Percentiles rank a stretch among this genome's conserved stretches.
Evolutionary conservation across 2,113 vertebrate species (phyloP).

Genomic region (Egretta garzetta): DNA sequence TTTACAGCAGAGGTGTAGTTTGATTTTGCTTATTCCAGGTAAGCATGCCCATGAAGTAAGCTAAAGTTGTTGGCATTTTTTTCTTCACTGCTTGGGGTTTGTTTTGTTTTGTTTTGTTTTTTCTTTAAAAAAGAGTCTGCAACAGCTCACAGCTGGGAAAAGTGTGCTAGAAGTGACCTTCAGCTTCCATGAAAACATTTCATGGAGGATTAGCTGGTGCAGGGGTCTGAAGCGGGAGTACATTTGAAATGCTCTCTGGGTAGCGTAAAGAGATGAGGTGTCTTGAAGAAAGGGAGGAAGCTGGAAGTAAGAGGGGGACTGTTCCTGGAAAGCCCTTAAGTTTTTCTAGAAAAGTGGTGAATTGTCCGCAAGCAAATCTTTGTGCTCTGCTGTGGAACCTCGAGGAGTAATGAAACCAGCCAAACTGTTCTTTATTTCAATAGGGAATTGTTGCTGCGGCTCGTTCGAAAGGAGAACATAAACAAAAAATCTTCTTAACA

Average conservation of each 20-base stretch:
- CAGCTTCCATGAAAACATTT: constrained; percentile 38
- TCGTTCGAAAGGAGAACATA: constrained; percentile 97
- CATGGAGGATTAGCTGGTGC: constrained; percentile 9
- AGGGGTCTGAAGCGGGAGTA: not conserved
- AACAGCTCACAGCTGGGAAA: not conserved
- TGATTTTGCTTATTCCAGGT: not conserved
- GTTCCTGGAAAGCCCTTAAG: not conserved
- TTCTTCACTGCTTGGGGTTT: not conserved
- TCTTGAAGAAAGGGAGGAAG: not conserved
- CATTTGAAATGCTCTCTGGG: not conserved
- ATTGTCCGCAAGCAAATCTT: not conserved
- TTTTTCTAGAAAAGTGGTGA: not conserved
- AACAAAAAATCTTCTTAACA: constrained; percentile 97
- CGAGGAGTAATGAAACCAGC: constrained; percentile 11
- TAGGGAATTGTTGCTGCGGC: constrained; percentile 92
- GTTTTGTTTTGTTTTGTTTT: not conserved
- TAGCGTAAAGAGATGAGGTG: not conserved
- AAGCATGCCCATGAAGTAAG: not conserved
- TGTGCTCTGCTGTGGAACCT: not conserved
- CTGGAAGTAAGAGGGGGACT: not conserved
- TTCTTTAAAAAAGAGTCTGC: not conserved
- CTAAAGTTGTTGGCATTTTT: not conserved
- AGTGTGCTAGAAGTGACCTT: constrained; percentile 33
- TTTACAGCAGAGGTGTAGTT: not conserved
- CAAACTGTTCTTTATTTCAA: constrained; percentile 59